phyloP scores from a whole-genome alignment of 2,797 vertebrate genomes.

The Crenuchus spilurus region DNA sequence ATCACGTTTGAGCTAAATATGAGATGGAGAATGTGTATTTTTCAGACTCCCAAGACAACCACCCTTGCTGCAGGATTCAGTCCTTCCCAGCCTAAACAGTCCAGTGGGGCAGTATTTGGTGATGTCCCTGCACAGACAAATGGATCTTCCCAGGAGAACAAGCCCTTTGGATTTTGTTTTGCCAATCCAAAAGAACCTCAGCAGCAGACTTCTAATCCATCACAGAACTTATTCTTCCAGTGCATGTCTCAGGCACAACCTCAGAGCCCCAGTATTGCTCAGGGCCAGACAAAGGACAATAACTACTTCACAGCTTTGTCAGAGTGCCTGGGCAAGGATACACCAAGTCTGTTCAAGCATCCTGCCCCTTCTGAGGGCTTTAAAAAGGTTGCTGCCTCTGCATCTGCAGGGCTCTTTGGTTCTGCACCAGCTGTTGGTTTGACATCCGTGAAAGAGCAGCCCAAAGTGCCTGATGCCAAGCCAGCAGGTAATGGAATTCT shows the following conservation, averaged over 20 bases:
- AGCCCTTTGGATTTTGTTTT: constrained; percentile 89
- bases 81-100: constrained; percentile 64
- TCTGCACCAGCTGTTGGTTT: constrained; percentile 31
- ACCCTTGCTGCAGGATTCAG: constrained; percentile 74
- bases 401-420: constrained; percentile 61
- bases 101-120: constrained; percentile 79
- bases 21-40: constrained; percentile 18
- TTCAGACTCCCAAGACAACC: constrained; percentile 84
- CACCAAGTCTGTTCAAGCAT: constrained; percentile 85
- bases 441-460: constrained; percentile 69
- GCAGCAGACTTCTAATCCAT: constrained; percentile 82
- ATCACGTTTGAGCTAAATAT: not conserved
- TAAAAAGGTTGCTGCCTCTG: constrained; percentile 70
- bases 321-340: constrained; percentile 86
- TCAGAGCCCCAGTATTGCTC: constrained; percentile 70
- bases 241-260: constrained; percentile 92
- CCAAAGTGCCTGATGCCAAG: constrained; percentile 83
- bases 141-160: constrained; percentile 85
- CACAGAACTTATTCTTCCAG: constrained; percentile 98
- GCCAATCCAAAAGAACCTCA: constrained; percentile 70
- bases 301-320: constrained; percentile 93
- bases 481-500: constrained; percentile 81
- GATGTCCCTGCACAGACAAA: constrained; percentile 84
- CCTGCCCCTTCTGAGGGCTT: constrained; percentile 70
- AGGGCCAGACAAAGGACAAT: constrained; percentile 85